A percentile compares a stretch with the other conserved stretches of the same genome.
Evolutionary conservation across 2,113 vertebrate species (phyloP).

Genomic region (Rhinolophus sinicus): DNA sequence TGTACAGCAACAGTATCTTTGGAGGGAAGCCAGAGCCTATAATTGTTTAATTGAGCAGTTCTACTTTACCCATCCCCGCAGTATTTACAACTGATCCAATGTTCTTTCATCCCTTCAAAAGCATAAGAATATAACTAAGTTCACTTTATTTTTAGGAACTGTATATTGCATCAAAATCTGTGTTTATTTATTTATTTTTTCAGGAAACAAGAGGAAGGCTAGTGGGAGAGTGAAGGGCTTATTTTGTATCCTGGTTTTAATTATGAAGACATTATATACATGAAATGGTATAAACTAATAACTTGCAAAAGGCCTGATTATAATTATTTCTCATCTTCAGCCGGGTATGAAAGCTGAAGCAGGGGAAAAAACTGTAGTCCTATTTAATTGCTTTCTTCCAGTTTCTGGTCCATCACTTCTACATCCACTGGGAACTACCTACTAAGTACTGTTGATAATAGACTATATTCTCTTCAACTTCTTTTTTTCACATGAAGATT

Average conservation of each 20-base stretch:
- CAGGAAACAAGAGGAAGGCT: constrained; percentile 15
- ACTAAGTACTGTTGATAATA: neutral
- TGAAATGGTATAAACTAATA: constrained; percentile 28
- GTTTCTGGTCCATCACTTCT: neutral
- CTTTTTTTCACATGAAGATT: neutral
- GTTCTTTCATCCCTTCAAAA: neutral
- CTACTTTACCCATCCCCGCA: neutral
- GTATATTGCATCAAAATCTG: neutral
- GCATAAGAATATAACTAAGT: neutral
- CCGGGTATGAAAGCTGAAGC: neutral
- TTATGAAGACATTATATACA: constrained; percentile 17
- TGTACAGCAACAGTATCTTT: neutral
- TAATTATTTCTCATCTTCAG: neutral
- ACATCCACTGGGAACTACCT: neutral
- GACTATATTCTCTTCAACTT: neutral
- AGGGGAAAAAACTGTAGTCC: neutral
- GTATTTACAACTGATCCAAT: neutral
- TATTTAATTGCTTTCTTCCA: constrained; percentile 14
- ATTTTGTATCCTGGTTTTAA: constrained; percentile 32
- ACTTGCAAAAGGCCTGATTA: constrained; percentile 3
- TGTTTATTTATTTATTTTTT: constrained; percentile 18
- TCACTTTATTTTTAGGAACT: constrained; percentile 6
- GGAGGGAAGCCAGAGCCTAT: neutral
- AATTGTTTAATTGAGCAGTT: neutral
- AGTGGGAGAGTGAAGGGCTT: neutral